Evolutionary conservation across 1,140 invertebrate genomes (phyloP), one percentile per base, ranked within the genome.

Genomic region (Bicyclus anynana): DNA sequence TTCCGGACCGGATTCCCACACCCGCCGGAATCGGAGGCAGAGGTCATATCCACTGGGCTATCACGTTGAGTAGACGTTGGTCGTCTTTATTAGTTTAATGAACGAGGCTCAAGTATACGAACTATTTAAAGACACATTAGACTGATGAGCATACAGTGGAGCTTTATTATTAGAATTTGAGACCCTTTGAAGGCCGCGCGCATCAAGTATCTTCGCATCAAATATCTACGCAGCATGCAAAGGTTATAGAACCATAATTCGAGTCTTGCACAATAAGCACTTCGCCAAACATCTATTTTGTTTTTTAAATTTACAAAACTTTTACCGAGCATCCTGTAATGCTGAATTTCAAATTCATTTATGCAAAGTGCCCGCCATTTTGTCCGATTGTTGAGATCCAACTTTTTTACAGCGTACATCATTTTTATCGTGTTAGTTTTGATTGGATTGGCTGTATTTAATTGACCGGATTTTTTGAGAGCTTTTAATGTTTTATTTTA

Each of bases 271-370:
- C 29, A 33, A 33, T 12, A 33, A 33, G 29, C 29, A 33, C 29
- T 27, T 27, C 10, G 9, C 1, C 29, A n/a, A 33, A 7, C 29
- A 12, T 33, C 29, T 33, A 33, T 12, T 33, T 33, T 33, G 0
- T 33, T 49, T n/a, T 49, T 49, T 18, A 33, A 49, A 49, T 49
- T 49, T 29, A 38, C 13, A 51, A 37, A 51, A 51, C 42, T 55
- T 47, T 40, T 17, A 13, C 21, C 29, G 48, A 55, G 33, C 53
- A 55, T 44, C 46, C 42, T 38, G 37, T 47, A 55, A 21, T 33
- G 29, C 40, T 46, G 23, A 20, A 51, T 47, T 55, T 55, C 35
- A 46, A 55, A 55, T 55, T 55, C 44, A 55, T 55, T 46, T 55
- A 55, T 55, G 53, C 44, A 55, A 55, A 55, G 46, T 48, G 46